Evolutionary conservation across 2,888 invertebrate species (phyloP).

Genomic region (Eucera pruinosa): DNA sequence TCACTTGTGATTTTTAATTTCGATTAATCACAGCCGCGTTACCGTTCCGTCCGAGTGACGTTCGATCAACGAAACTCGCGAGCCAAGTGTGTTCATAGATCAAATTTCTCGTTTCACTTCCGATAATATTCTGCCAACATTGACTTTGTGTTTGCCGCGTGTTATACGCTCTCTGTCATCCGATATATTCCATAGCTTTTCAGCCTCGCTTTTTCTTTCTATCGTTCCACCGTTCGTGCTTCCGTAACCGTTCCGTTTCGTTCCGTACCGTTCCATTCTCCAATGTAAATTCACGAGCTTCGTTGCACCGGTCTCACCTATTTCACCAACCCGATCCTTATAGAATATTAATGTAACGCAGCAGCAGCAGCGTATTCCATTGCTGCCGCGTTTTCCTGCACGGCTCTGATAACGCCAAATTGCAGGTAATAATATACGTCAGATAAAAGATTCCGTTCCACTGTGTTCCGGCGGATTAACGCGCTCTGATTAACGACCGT

Average conservation of each 20-base stretch:
- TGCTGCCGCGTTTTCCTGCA: neutral
- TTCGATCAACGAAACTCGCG: neutral
- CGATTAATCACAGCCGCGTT: too few species aligned
- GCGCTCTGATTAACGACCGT: neutral
- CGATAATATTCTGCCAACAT: constrained; percentile 7
- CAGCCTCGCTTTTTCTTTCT: constrained; percentile 32
- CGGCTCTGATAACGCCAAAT: constrained; percentile 10
- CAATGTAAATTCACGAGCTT: constrained; percentile 53
- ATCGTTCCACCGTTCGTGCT: constrained; percentile 11
- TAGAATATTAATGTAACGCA: constrained; percentile 45
- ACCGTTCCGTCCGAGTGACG: neutral
- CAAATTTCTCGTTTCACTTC: constrained; percentile 11
- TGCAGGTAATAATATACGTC: neutral
- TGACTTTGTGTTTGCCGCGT: constrained; percentile 1
- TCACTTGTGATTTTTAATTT: neutral
- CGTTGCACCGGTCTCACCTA: constrained; percentile 20
- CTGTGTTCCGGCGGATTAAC: neutral
- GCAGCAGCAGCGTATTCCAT: constrained; percentile 8
- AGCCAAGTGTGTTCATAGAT: constrained; percentile 15
- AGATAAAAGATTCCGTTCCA: constrained; percentile 10
- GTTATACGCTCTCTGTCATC: neutral
- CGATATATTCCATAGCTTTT: constrained; percentile 33
- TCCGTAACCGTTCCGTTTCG: too few species aligned
- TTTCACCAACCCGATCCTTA: constrained; percentile 38
- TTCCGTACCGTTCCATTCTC: too few species aligned